Evolutionary conservation across 2,888 invertebrate genomes (phyloP), one percentile per base, ranked within the genome.

Genomic region (Galerucella pusilla): DNA sequence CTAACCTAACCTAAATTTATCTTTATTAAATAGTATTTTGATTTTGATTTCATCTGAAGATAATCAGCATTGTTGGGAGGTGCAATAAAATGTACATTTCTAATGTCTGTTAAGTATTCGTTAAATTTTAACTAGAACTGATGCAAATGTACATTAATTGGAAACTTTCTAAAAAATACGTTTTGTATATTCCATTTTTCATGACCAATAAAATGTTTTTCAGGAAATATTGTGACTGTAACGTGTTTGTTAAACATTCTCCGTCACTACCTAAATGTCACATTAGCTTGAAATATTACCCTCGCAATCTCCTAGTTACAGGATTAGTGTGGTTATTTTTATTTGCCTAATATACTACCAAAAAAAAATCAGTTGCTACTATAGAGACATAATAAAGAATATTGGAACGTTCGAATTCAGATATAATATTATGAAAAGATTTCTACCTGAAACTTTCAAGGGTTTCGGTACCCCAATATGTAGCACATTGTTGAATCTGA

Each of bases 301-400:
- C 16, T 57, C 10, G 5, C 57, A 57, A 57, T 57, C 57, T 57
- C 16, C 54, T 20, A 2, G 57, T 57, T 16, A 57, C 57, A 57
- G 20, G 57, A 57, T 57, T 57, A 57, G 57, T 65, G 64, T 45
- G 64, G 64, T 65, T 65, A 65, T 46, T 65, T 65, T 65, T 65
- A 65, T 65, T 65, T 65, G 64, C 64, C 64, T 65, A 65, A 65
- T 65, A 65, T 20, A 65, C 16, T 45, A 65, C 35, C 64, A 65
- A 65, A 65, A 42, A 35, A 42, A 42, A 46, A 65, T 65, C 64
- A 65, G 45, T 65, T 45, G 46, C 42, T 65, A 46, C 64, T 45
- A 65, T 65, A 46, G 64, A 65, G 64, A 65, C 64, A 65, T 65
- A 46, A 65, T 65, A 65, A 65, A 46, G 46, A 20, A 65, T 46